Percentiles rank a stretch among this genome's conserved stretches.
phyloP scores from a whole-genome alignment of 2,113 vertebrate genomes.

The Cyanistes caeruleus region DNA sequence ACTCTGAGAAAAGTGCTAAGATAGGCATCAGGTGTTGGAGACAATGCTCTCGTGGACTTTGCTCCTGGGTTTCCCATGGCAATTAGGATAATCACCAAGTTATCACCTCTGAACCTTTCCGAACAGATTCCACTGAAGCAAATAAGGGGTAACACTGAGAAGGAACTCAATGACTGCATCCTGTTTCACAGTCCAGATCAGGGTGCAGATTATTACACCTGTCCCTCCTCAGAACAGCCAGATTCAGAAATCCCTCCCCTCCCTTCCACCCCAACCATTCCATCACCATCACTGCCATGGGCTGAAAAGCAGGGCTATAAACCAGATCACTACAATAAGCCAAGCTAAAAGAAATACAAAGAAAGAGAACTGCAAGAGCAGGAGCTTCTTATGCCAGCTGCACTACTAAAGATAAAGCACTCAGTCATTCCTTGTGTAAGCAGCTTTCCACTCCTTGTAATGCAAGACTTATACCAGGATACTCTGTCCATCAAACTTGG shows the following conservation, averaged over 20 bases:
- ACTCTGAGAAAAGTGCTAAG: slow-evolving; percentile 10
- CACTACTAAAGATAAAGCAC: neutral
- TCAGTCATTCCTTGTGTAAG: neutral
- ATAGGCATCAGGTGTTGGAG: neutral
- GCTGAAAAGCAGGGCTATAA: neutral
- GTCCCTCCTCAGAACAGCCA: neutral
- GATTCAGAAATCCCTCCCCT: neutral
- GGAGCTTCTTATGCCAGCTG: neutral
- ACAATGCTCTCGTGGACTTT: neutral
- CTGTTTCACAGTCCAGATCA: neutral
- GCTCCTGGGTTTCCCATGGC: neutral
- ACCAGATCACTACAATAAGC: neutral
- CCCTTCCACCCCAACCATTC: neutral
- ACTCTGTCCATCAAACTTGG: neutral
- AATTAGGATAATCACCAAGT: neutral
- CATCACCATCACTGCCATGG: neutral
- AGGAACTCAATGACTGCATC: neutral
- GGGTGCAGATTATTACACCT: neutral
- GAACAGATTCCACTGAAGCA: neutral
- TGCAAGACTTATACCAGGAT: neutral
- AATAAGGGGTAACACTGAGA: neutral
- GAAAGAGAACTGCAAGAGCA: neutral
- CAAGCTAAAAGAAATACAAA: neutral
- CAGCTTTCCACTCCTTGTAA: neutral
- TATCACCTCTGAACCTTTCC: neutral